A percentile compares a stretch with the other conserved stretches of the same genome.
Evolutionary conservation across 2,888 invertebrate species (phyloP).

Genomic region (Lasius fuliginosus): DNA sequence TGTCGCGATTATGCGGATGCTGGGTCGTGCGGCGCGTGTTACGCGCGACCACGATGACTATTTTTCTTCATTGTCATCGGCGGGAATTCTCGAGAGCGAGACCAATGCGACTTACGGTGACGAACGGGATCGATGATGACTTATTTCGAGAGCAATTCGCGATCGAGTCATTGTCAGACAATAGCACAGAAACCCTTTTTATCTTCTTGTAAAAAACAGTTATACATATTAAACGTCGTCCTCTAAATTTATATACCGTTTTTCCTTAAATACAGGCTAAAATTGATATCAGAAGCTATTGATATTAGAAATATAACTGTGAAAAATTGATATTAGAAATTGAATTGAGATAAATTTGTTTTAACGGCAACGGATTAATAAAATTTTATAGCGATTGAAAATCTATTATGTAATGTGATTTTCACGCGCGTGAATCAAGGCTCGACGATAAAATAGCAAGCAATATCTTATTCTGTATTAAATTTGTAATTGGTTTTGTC

Average conservation of each 20-base stretch:
- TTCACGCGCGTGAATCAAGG: neutral
- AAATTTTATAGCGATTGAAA: neutral
- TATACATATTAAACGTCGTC: neutral
- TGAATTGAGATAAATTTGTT: neutral
- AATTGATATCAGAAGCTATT: neutral
- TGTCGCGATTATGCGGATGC: constrained; percentile 58
- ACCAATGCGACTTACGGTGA: constrained; percentile 61
- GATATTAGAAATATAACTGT: neutral
- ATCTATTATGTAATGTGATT: neutral
- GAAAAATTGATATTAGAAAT: constrained; percentile 1
- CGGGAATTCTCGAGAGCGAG: constrained; percentile 55
- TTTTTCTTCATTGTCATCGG: constrained; percentile 74
- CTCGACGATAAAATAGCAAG: neutral
- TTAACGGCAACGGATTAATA: neutral
- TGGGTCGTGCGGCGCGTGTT: constrained; percentile 67
- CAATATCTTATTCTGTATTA: neutral
- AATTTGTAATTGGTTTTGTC: neutral
- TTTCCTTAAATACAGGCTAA: neutral
- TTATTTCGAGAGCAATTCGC: constrained; percentile 18
- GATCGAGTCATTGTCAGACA: constrained; percentile 15
- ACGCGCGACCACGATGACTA: constrained; percentile 62
- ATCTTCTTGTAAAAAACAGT: neutral
- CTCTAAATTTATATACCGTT: neutral
- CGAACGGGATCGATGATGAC: constrained; percentile 33
- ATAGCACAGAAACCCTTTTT: neutral